phyloP scores from a whole-genome alignment of 2,888 invertebrate species.

The Aelia acuminata region DNA sequence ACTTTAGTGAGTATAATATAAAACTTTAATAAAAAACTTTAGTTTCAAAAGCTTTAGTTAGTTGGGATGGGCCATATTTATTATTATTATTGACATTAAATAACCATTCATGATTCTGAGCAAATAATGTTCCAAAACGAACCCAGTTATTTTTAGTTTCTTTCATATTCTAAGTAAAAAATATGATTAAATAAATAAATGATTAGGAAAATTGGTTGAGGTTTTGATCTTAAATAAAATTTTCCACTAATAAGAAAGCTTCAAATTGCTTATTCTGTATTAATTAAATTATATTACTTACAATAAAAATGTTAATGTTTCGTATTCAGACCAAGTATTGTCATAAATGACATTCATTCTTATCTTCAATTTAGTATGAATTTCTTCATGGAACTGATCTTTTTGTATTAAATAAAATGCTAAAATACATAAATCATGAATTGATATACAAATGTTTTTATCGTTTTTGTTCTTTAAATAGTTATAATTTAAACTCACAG shows the following conservation, averaged over 20 bases:
- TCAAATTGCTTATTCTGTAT: neutral
- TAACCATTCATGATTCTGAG: neutral
- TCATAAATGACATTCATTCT: constrained; percentile 76
- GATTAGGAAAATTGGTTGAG: no score
- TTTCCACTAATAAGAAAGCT: no score
- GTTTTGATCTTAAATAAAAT: no score
- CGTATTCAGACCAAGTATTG: constrained; percentile 74
- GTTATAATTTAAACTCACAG: constrained; percentile 69
- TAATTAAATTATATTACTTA: constrained; percentile 66
- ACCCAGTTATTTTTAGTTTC: no score
- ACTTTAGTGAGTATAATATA: no score
- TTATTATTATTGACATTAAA: no score
- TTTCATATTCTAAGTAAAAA: no score
- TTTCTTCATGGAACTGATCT: constrained; percentile 55
- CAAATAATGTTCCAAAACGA: neutral
- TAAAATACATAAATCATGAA: constrained; percentile 37
- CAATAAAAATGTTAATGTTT: constrained; percentile 74
- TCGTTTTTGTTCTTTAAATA: neutral
- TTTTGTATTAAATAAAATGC: constrained; percentile 41
- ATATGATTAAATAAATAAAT: no score
- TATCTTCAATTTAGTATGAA: constrained; percentile 67
- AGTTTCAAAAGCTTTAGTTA: no score
- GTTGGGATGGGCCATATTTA: no score
- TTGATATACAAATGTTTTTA: neutral
- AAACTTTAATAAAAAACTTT: no score